phyloP scores from a whole-genome alignment of 2,888 invertebrate species.

The Homarus gammarus region DNA sequence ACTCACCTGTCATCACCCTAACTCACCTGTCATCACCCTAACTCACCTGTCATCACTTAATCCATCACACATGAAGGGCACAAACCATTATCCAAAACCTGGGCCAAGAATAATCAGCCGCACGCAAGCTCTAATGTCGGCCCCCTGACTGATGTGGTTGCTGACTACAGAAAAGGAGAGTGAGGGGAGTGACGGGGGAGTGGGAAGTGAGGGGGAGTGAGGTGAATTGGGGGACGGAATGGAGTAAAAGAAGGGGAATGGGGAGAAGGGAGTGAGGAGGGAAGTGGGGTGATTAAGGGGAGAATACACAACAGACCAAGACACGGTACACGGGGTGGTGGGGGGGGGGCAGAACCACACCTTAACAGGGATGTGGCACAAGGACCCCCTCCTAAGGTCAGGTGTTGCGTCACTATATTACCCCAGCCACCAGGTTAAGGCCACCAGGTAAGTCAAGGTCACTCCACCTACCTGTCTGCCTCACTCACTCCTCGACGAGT shows the following conservation, averaged over 20 bases:
- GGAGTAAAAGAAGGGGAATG: neutral
- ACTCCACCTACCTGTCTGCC: too few relatives aligned
- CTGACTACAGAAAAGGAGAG: neutral
- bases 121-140: constrained; percentile 26
- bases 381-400: too few relatives aligned
- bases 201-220: neutral
- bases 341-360: too few relatives aligned
- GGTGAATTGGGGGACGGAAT: neutral
- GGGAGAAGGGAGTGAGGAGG: neutral
- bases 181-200: neutral
- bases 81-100: constrained; percentile 29
- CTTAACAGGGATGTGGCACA: too few relatives aligned
- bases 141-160: neutral
- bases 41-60: constrained; percentile 12
- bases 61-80: constrained; percentile 37
- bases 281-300: too few relatives aligned
- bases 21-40: too few relatives aligned
- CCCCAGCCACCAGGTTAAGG: too few relatives aligned
- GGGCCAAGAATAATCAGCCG: constrained; percentile 26
- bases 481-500: too few relatives aligned
- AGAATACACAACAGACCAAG: too few relatives aligned
- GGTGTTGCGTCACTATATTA: too few relatives aligned
- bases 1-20: neutral
- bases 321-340: too few relatives aligned
- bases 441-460: too few relatives aligned